A percentile compares a stretch with the other conserved stretches of the same genome.
Conservation (phyloP, 64 coral and sea anemone species). For the Actinia equina region DNA sequence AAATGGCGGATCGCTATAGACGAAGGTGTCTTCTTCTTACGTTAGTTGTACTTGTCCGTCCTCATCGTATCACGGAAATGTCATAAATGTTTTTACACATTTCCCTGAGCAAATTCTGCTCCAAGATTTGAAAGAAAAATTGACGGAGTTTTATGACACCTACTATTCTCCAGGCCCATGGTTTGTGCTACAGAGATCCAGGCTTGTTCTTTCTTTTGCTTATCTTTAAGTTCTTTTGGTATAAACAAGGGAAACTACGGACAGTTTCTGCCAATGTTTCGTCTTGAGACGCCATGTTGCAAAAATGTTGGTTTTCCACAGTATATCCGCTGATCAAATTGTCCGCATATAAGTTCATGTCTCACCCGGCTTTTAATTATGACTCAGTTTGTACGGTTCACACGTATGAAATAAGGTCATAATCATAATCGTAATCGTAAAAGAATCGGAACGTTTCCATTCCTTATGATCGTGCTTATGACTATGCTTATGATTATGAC, state of each 20-base stretch:
- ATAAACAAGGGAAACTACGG: conserved; percentile 25
- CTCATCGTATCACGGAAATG: background rate
- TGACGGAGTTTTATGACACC: background rate
- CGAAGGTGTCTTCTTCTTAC: too few relatives aligned
- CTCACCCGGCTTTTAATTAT: too few relatives aligned
- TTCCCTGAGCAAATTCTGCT: background rate
- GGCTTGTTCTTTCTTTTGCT: conserved; percentile 39
- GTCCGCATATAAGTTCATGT: too few relatives aligned
- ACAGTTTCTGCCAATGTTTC: conserved; percentile 38
- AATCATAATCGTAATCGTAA: too few relatives aligned
- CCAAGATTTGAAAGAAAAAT: conserved; percentile 1
- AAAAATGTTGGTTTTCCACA: background rate
- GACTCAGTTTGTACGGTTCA: too few relatives aligned
- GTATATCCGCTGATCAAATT: too few relatives aligned
- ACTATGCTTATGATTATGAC: too few relatives aligned
- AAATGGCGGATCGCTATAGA: too few relatives aligned
- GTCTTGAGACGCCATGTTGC: conserved; percentile 16
- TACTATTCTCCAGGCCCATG: background rate
- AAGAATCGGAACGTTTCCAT: too few relatives aligned
- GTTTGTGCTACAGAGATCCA: conserved; percentile 2
- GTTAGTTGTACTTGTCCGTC: too few relatives aligned
- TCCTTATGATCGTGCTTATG: too few relatives aligned
- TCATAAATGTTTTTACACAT: background rate
- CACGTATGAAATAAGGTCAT: too few relatives aligned
- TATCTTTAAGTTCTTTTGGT: conserved; percentile 26